Base-by-base conservation (phyloP, 92 coral and sea anemone species). In the Palythoa grandis region DNA sequence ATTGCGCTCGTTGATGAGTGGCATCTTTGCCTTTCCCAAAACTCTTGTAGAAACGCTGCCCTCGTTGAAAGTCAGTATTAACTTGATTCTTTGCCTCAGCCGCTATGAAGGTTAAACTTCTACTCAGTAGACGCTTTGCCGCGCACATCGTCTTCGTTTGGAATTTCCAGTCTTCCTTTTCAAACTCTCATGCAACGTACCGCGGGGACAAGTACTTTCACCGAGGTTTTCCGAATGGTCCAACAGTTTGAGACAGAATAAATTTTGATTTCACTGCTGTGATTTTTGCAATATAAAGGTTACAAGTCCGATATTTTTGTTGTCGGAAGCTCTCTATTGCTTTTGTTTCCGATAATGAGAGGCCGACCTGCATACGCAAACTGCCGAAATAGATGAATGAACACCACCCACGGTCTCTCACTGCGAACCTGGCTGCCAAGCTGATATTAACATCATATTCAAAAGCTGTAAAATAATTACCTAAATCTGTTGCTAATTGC, bases 11-110 rank as follows among this genome's bases (percentile, higher is more conserved):
- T 15, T 48, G 16, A 60, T 19, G 72, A 65, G 7, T 66, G 72
- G 43, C 23, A 0, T 80, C 85, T 52, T 80, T 80, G 5, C 73
- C 50, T 68, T 80, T 80, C 19, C 85, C 85, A 11, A 80, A 67
- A 47, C 85, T 80, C 73, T 68, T 80, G 85, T 80, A 80, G 47
- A 80, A 65, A 63, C 85, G 85, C 11, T 80, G 74, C 7, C 85
- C 85, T 47, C 85, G 37, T 63, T 80, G 85, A 47, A 80, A 80
- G 16, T 80, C 85, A 16, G 85, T 39, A 66, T 80, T 80, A 15
- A 80, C 85, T 17, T 80, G 85, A 47, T 80, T 67, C 70, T 70
- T 70, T 16, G 85, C 85, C 4, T 80, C 85, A 66, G 85, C 69
- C 25, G 69, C 52, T 12, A 80, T 70, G 85, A 80, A 80, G 60